These are phyloP conservation scores for Cephus spinipes DNA, from an alignment of 2,888 invertebrate species.

Conservation along the genomic window DNA sequence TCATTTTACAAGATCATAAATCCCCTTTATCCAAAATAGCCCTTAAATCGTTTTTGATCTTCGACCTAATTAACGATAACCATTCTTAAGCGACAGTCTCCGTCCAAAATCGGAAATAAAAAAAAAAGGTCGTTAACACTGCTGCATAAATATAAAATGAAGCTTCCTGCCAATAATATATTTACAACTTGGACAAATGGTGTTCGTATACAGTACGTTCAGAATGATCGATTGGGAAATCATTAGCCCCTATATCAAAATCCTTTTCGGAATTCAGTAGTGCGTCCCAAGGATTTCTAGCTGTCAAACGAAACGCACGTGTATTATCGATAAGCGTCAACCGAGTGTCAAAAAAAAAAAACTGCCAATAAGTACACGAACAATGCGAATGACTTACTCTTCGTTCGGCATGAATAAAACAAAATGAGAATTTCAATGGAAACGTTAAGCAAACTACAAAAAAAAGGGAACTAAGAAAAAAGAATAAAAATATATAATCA, in stretches of 20 bases:
- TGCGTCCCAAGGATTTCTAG: neutral
- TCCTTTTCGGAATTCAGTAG: neutral
- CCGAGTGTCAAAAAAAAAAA: neutral
- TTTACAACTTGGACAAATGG: neutral
- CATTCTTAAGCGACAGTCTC: neutral
- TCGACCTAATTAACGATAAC: no score
- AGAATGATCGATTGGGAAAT: neutral
- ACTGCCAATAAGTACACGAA: no score
- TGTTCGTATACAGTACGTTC: neutral
- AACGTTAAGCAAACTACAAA: no score
- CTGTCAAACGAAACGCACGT: neutral
- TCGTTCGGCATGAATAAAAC: no score
- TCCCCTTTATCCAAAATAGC: neutral
- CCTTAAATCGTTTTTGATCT: neutral
- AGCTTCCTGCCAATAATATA: neutral
- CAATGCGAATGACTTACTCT: no score
- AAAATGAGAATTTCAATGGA: no score
- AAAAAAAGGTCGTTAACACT: neutral
- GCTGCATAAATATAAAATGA: neutral
- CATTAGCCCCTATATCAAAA: neutral
- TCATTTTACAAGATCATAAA: neutral
- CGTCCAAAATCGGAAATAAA: neutral
- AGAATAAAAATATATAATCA: no score
- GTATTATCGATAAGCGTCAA: neutral
- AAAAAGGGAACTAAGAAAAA: no score